These are phyloP conservation scores for Metellina segmentata DNA, from an alignment of 2,888 invertebrate genomes.

Conservation along the genomic window DNA sequence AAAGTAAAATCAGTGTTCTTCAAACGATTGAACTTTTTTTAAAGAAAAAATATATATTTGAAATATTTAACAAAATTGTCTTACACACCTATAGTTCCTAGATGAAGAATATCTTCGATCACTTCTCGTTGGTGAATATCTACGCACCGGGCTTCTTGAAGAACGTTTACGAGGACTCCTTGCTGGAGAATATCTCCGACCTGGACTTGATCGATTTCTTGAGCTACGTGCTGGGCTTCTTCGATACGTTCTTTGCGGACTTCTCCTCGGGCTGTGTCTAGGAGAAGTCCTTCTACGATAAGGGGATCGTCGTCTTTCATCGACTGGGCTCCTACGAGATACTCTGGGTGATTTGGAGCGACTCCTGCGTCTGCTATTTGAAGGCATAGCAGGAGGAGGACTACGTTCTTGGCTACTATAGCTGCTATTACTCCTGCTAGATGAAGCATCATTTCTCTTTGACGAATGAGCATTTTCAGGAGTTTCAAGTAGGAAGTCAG, in stretches of 20 bases:
- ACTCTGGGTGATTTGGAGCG: conserved; percentile 46
- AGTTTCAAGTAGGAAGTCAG: conserved; percentile 36
- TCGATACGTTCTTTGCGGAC: conserved; percentile 38
- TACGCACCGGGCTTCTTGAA: conserved; percentile 34
- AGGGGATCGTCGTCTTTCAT: conserved; percentile 53
- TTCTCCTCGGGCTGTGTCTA: conserved; percentile 48
- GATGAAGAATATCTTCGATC: conserved; percentile 30
- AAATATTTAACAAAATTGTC: too few species aligned
- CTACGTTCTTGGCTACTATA: conserved; percentile 2
- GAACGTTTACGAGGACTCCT: conserved; percentile 51
- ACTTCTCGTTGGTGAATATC: conserved; percentile 48
- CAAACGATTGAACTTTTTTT: too few species aligned
- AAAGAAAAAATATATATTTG: too few species aligned
- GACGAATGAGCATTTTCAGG: conserved; percentile 18
- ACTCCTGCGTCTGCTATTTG: conserved; percentile 28
- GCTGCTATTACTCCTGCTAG: conserved; percentile 36
- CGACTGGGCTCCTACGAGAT: conserved; percentile 42
- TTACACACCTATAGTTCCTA: conserved; percentile 42
- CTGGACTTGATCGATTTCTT: conserved; percentile 28
- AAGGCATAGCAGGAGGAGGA: conserved; percentile 1
- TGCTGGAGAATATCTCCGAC: conserved; percentile 29
- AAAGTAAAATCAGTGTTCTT: too few species aligned
- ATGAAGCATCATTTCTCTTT: conserved; percentile 7
- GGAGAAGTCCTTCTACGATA: conserved; percentile 39
- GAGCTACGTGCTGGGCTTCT: conserved; percentile 35